Evolutionary conservation across 2,888 invertebrate genomes (phyloP), one percentile per base, ranked within the genome.

Genomic region (Pycnomerus fuliginosus): DNA sequence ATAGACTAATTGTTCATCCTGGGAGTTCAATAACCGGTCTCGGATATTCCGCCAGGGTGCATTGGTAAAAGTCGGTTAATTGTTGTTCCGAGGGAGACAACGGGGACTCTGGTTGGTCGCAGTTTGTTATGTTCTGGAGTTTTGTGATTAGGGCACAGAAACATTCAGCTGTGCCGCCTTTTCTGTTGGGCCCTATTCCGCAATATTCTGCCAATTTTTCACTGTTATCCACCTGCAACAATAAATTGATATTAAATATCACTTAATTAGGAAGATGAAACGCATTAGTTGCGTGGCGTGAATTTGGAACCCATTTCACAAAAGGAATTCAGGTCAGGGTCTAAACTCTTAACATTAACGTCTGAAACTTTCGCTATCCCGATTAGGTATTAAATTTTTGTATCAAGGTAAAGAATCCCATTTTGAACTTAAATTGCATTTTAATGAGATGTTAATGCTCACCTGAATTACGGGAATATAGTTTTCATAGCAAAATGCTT

Each of bases 401-500:
- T 20, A 7, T 4, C 7, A 5, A 37, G 56, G n/a, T n/a, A n/a
- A n/a, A n/a, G n/a, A n/a, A n/a, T n/a, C n/a, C n/a, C n/a, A n/a
- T n/a, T n/a, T n/a, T n/a, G n/a, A n/a, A n/a, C n/a, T n/a, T n/a
- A n/a, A n/a, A n/a, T n/a, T n/a, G n/a, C n/a, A n/a, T n/a, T n/a
- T n/a, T n/a, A n/a, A n/a, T n/a, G n/a, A n/a, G n/a, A n/a, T n/a
- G n/a, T n/a, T n/a, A n/a, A n/a, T n/a, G 65, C 56, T 73, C 68
- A 84, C 85, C 75, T 85, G 83, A 52, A 87, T 80, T 36, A 85
- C 83, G 60, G 84, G 83, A 61, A 88, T 87, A 54, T 83, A 85
- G 50, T 87, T 86, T 69, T 88, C 87, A 23, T 80, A 84, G 69
- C 88, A 88, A 67, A 85, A 87, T 0, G 88, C 87, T 62, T 87